Percentiles rank a stretch among this genome's conserved stretches.
Evolutionary conservation across 2,888 invertebrate species (phyloP).

Genomic region (Campaea margaritaria): DNA sequence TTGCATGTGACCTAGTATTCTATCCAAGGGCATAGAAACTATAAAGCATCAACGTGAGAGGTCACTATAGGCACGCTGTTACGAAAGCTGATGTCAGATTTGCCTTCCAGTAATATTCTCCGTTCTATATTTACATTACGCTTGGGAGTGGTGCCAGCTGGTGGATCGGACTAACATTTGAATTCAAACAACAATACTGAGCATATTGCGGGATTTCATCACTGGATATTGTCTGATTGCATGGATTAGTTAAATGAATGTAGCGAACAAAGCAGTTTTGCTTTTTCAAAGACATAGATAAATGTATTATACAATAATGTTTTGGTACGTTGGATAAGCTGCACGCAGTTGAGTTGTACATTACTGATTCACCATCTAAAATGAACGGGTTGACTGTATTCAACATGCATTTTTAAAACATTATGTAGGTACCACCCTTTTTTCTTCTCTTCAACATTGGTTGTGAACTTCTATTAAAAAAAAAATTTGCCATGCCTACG

Average conservation of each 20-base stretch:
- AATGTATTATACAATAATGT: too few relatives aligned
- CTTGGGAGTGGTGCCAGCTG: slow-evolving; percentile 76
- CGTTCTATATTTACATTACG: slow-evolving; percentile 72
- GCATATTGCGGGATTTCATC: slow-evolving; percentile 35
- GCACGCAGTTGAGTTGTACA: too few relatives aligned
- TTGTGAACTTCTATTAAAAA: too few relatives aligned
- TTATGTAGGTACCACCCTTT: too few relatives aligned
- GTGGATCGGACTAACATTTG: slow-evolving; percentile 53
- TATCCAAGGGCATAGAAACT: slow-evolving; percentile 41
- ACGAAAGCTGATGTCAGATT: slow-evolving; percentile 63
- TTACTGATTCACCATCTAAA: too few relatives aligned
- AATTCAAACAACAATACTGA: slow-evolving; percentile 47
- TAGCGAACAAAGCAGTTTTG: background rate
- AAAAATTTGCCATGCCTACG: too few relatives aligned
- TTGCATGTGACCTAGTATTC: slow-evolving; percentile 40
- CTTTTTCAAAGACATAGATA: too few relatives aligned
- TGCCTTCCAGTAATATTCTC: slow-evolving; percentile 70
- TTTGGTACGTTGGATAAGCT: too few relatives aligned
- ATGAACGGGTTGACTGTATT: too few relatives aligned
- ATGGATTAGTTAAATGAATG: background rate
- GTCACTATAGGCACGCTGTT: slow-evolving; percentile 47
- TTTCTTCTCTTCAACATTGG: too few relatives aligned
- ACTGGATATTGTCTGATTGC: slow-evolving; percentile 11
- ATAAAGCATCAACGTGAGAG: slow-evolving; percentile 35
- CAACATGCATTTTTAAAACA: too few relatives aligned